Conservation (phyloP, 2,113 vertebrate genomes). For the Plectropomus leopardus region DNA sequence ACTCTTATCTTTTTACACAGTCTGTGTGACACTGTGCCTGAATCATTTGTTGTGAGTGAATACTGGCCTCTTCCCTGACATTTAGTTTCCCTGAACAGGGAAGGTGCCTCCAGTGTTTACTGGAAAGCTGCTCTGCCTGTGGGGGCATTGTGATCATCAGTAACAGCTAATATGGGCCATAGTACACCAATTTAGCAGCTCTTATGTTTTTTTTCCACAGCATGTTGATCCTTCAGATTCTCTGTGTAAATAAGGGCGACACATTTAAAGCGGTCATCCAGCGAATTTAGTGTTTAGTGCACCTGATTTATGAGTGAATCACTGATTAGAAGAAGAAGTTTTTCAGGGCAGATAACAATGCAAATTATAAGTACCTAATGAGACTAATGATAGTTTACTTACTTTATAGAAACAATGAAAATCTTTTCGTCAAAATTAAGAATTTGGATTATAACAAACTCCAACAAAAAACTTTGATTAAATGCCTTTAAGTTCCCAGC, state of each 20-base stretch:
- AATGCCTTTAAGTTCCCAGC: too few relatives aligned
- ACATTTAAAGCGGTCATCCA: not conserved
- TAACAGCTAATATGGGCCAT: slow-evolving; percentile 14
- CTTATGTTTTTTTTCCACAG: not conserved
- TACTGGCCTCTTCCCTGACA: slow-evolving; percentile 10
- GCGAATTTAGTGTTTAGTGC: not conserved
- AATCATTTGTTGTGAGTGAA: slow-evolving; percentile 48
- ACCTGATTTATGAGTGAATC: not conserved
- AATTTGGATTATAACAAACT: too few relatives aligned
- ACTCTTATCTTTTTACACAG: not conserved
- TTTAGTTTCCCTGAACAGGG: slow-evolving; percentile 36
- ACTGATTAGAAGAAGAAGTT: too few relatives aligned
- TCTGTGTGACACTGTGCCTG: not conserved
- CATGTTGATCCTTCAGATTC: not conserved
- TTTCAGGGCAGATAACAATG: too few relatives aligned
- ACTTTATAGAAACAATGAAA: too few relatives aligned
- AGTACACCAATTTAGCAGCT: not conserved
- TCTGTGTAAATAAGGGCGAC: not conserved
- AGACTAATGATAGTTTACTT: too few relatives aligned
- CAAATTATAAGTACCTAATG: too few relatives aligned
- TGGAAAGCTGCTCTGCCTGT: slow-evolving; percentile 41
- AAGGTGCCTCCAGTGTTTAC: slow-evolving; percentile 31
- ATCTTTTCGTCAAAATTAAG: too few relatives aligned
- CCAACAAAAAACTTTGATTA: too few relatives aligned
- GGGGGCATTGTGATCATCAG: slow-evolving; percentile 6